Base-by-base conservation (phyloP, 1,140 invertebrate species). In the Ceratitis capitata region DNA sequence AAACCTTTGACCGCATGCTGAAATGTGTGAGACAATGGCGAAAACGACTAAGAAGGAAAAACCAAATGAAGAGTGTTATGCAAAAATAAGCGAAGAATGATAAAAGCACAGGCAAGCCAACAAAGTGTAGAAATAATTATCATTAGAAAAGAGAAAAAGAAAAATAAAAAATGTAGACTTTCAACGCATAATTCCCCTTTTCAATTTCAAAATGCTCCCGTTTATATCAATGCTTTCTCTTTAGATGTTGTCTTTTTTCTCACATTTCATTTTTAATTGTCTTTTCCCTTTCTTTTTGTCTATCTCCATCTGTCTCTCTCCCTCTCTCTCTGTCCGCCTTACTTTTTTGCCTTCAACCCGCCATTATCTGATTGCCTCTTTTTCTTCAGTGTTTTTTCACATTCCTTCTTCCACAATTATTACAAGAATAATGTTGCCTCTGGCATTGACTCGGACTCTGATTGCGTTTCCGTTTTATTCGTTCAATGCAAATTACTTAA, bases 401-500 rank as follows among this genome's bases (percentile, higher is more conserved):
- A 29, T 26, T 26, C 14, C 9, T 23, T 58, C 10, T 7, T 3
- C 39, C 69, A 78, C 35, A 35, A 45, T 26, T 32, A 47, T 26
- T 47, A 1, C n/a, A 39, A 23, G 23, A 78, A n/a, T n/a, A n/a
- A 78, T 78, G n/a, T 78, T 78, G 39, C 42, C 39, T 45, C 3
- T 45, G n/a, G 69, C 69, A 23, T n/a, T 78, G 39, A 14, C 39
- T 78, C 19, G 23, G n/a, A 32, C 39, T 45, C 0, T 42, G 69
- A 45, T 78, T 78, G 19, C 69, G n/a, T 26, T 61, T 61, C 6
- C 69, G 16, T 45, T 45, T 45, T 45, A 19, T 45, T 45, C 19
- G 6, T 47, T 45, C 10, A 78, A 78, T 23, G 69, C 9, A 78
- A 78, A 78, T 78, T 78, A 78, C 39, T 78, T 78, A 78, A 78